Conservation (phyloP, 2,113 vertebrate genomes). For the Pimephales promelas region DNA sequence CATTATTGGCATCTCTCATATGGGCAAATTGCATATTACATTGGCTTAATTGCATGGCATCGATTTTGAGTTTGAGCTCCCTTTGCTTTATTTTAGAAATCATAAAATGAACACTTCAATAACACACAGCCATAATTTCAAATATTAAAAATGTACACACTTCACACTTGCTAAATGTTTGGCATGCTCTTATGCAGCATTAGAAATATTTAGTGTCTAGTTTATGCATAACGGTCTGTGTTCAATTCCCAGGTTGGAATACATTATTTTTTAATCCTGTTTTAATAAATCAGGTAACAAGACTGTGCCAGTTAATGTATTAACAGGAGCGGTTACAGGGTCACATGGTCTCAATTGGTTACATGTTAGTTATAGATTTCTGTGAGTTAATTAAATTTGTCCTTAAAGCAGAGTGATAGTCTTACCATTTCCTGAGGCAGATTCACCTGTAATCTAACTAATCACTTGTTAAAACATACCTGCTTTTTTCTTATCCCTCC, state of each 20-base stretch:
- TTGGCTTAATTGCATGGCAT: background rate
- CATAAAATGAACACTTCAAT: background rate
- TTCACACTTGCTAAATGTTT: constrained; percentile 2
- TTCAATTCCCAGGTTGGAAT: constrained; percentile 7
- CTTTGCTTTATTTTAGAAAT: background rate
- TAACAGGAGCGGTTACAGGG: too few relatives aligned
- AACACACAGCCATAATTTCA: background rate
- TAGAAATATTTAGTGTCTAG: background rate
- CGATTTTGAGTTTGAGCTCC: background rate
- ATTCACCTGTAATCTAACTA: background rate
- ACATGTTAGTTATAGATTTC: constrained; percentile 3
- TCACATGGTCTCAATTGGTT: background rate
- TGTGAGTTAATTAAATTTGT: background rate
- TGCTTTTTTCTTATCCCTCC: too few relatives aligned
- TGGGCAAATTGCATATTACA: background rate
- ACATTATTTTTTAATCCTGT: background rate
- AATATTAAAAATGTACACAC: background rate
- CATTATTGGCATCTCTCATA: background rate
- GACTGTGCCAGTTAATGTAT: background rate
- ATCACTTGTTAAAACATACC: background rate
- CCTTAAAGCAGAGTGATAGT: background rate
- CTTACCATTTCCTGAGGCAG: background rate
- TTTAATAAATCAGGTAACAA: background rate
- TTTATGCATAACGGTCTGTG: background rate
- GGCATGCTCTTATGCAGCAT: constrained; percentile 3